These are phyloP conservation scores for Peromyscus maniculatus DNA, from an alignment of 2,113 vertebrate genomes.

Conservation along the genomic window DNA sequence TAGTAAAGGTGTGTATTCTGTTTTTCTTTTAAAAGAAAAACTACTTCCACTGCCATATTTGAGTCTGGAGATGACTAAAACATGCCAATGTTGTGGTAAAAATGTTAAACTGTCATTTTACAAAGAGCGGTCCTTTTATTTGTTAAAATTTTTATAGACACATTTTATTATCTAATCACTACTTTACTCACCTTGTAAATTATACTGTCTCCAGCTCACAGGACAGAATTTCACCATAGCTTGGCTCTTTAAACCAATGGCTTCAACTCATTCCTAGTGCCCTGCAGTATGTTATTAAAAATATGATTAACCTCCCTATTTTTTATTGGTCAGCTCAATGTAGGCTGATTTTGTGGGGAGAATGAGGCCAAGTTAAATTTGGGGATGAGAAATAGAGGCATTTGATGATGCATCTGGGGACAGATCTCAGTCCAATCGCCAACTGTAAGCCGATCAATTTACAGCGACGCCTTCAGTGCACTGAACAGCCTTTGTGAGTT, in stretches of 20 bases:
- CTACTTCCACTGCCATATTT: neutral
- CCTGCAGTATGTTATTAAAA: slow-evolving; percentile 29
- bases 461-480: neutral
- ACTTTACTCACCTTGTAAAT: neutral
- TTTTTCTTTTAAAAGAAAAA: neutral
- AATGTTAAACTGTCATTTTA: neutral
- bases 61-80: neutral
- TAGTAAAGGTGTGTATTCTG: slow-evolving; percentile 94
- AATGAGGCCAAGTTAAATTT: slow-evolving; percentile 78
- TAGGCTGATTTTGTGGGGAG: slow-evolving; percentile 66
- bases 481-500: neutral
- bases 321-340: slow-evolving; percentile 79
- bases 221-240: slow-evolving; percentile 72
- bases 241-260: slow-evolving; percentile 67
- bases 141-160: neutral
- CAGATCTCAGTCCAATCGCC: slow-evolving; percentile 36
- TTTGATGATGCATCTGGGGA: slow-evolving; percentile 66
- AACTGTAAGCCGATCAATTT: neutral
- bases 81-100: neutral
- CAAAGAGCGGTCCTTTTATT: neutral
- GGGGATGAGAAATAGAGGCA: slow-evolving; percentile 63
- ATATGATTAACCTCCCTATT: slow-evolving; percentile 76
- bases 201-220: neutral
- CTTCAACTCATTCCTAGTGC: slow-evolving; percentile 65
- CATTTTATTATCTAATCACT: slow-evolving; percentile 11